Evolutionary conservation across 53 echinoderm and acorn worm genomes (phyloP), one percentile per base, ranked within the genome.

Genomic region (Astropecten irregularis): DNA sequence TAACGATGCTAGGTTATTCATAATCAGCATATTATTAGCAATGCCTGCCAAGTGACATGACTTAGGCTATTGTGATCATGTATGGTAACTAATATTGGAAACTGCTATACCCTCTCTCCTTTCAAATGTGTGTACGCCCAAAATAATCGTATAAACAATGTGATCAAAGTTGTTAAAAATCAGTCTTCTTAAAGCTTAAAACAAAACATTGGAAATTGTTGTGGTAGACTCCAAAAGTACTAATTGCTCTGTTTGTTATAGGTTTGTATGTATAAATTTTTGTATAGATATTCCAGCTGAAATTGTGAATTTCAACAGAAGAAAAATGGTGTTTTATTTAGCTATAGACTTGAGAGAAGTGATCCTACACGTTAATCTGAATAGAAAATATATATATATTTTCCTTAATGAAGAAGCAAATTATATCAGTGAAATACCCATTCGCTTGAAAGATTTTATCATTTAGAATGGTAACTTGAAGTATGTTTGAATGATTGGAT

Each of bases 191-290:
- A 37, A 38, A 14, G 26, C 68, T 42, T 68, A 10, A 42, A 48
- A 44, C 28, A 23, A 11, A 40, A 40, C 21, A 22, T 68, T 30
- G 25, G 49, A 36, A 10, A 49, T 71, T 22, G 29, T 49, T 49
- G 21, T 71, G 20, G 21, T 71, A 53, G 71, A 20, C 25, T 49
- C 22, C n/a, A 21, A 48, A 71, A 34, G 71, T 71, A 71, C 71
- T 71, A 71, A 27, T 30, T 15, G 50, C 50, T 11, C 50, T 32
- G 52, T 71, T 71, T 71, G 34, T 34, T 30, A 71, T 71, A 71
- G 71, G 52, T 50, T 49, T 71, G 71, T 71, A 71, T 51, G n/a
- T n/a, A n/a, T n/a, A 71, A 71, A 69, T 18, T 71, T 71, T 51
- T 71, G 71, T 71, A 71, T 52, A 71, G 71, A 71, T 53, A 49